Evolutionary conservation across 64 coral and sea anemone genomes (phyloP).

Genomic region (Porites australiensis): DNA sequence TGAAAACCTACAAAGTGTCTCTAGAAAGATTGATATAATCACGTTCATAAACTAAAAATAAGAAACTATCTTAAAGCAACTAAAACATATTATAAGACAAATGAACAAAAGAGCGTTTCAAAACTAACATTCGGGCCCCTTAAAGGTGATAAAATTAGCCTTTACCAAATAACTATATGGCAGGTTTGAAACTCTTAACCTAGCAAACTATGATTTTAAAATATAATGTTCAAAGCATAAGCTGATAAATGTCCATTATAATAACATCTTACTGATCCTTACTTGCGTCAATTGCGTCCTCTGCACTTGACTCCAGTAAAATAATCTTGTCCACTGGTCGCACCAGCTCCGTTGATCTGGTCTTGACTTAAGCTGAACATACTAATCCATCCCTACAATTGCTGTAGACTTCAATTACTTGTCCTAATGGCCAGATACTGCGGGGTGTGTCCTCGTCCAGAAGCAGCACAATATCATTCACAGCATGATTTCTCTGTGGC

Average conservation of each 20-base stretch:
- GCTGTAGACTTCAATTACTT: conserved; percentile 2
- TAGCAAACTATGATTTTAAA: no score
- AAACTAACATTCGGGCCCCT: no score
- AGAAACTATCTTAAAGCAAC: no score
- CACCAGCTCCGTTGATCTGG: not conserved
- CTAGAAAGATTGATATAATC: no score
- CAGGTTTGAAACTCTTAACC: no score
- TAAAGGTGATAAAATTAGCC: no score
- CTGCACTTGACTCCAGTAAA: not conserved
- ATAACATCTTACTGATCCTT: not conserved
- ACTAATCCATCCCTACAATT: not conserved
- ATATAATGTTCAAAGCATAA: not conserved
- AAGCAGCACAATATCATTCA: not conserved
- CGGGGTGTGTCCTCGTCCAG: not conserved
- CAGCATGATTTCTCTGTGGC: not conserved
- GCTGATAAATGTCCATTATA: no score
- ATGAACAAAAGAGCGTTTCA: no score
- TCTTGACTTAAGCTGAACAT: not conserved
- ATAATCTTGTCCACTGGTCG: conserved; percentile 4
- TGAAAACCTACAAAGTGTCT: no score
- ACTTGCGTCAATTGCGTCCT: not conserved
- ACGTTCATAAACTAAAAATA: no score
- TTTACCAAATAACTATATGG: no score
- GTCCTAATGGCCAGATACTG: not conserved
- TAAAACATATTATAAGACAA: no score